Percentiles rank a stretch among this genome's conserved stretches.
Conservation (phyloP, 2,113 vertebrate genomes). For the Eulemur macaco region DNA sequence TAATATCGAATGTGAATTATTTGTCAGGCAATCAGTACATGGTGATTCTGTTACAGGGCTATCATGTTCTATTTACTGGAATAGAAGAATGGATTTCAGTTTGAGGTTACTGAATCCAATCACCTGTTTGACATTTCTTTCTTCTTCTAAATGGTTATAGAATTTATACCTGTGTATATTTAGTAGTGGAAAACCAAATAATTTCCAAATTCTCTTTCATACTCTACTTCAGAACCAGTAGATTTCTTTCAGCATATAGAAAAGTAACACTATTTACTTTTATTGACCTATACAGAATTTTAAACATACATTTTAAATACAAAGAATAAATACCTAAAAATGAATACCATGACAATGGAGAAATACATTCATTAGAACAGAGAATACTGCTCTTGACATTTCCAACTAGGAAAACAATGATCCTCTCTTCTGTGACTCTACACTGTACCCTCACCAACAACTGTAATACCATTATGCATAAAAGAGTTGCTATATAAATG, state of each 20-base stretch:
- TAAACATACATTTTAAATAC: constrained; percentile 3
- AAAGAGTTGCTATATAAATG: not conserved
- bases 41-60: not conserved
- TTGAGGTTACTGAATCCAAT: not conserved
- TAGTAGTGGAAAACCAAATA: not conserved
- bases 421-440: not conserved
- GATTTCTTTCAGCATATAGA: not conserved
- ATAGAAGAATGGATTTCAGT: not conserved
- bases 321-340: not conserved
- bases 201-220: not conserved
- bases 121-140: not conserved
- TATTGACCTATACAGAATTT: not conserved
- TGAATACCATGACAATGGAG: not conserved
- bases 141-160: not conserved
- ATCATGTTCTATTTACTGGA: not conserved
- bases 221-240: not conserved
- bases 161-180: not conserved
- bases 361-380: not conserved
- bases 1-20: not conserved
- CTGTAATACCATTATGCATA: not conserved
- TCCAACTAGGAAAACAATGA: not conserved
- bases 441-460: not conserved
- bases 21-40: not conserved
- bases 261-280: not conserved
- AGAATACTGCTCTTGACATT: not conserved